Conservation (phyloP, 2,797 vertebrate species). For the Cirrhinus mrigala region DNA sequence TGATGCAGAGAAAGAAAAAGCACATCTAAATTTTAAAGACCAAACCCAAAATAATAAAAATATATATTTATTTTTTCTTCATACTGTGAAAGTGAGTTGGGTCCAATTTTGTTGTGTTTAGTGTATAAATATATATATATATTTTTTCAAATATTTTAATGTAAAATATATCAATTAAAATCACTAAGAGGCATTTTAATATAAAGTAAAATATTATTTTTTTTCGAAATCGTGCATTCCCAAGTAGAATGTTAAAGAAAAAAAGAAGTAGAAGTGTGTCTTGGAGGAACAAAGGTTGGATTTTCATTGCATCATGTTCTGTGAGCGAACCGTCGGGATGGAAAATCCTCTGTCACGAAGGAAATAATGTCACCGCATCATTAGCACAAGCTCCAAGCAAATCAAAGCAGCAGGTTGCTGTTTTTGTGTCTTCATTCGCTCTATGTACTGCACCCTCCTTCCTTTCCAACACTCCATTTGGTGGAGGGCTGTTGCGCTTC, state of each 20-base stretch:
- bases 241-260: not conserved
- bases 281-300: not conserved
- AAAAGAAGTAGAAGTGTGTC: not conserved
- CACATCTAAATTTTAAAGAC: not conserved
- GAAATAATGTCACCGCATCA: slow-evolving; percentile 30
- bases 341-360: slow-evolving; percentile 27
- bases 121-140: no score
- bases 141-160: not conserved
- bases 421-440: slow-evolving; percentile 5
- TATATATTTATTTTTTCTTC: not conserved
- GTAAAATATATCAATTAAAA: not conserved
- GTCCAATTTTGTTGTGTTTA: not conserved
- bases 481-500: not conserved
- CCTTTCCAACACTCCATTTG: slow-evolving; percentile 5
- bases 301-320: slow-evolving; percentile 1
- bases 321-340: not conserved
- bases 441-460: slow-evolving; percentile 11
- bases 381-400: slow-evolving; percentile 9
- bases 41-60: not conserved
- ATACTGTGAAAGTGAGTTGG: not conserved
- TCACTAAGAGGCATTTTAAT: not conserved
- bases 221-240: not conserved
- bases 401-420: slow-evolving; percentile 37
- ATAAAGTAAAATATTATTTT: not conserved
- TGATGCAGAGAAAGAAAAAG: not conserved